Conservation (phyloP, 2,888 invertebrate genomes). For the Linnaemya tessellans region DNA sequence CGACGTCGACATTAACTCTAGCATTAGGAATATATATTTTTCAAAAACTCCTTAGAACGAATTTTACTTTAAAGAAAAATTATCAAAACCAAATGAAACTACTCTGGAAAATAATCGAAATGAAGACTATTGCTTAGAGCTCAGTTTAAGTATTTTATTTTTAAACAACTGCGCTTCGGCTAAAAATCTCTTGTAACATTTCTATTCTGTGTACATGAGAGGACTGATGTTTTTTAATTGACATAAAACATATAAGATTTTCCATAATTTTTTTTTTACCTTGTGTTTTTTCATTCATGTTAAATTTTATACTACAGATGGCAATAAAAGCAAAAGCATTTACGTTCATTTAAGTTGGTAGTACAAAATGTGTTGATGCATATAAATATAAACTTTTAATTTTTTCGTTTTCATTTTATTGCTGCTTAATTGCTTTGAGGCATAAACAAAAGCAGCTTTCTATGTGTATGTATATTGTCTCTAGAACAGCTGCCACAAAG, state of each 20-base stretch:
- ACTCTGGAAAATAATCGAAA: too few species aligned
- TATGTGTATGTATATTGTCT: constrained; percentile 2
- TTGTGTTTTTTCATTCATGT: neutral
- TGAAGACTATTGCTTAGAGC: too few species aligned
- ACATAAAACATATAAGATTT: neutral
- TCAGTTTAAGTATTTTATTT: too few species aligned
- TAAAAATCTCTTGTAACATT: neutral
- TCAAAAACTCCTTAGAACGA: too few species aligned
- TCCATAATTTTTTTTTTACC: neutral
- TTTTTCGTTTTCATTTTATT: constrained; percentile 36
- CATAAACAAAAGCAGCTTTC: constrained; percentile 48
- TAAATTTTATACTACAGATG: constrained; percentile 8
- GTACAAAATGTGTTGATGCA: neutral
- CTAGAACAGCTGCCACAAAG: constrained; percentile 47
- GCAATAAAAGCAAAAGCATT: neutral
- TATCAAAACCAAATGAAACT: too few species aligned
- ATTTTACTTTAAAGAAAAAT: too few species aligned
- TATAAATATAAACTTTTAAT: constrained; percentile 31
- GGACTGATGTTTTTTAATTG: neutral
- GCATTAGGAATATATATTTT: too few species aligned
- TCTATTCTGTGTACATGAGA: neutral
- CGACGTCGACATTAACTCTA: too few species aligned
- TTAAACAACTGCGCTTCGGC: too few species aligned
- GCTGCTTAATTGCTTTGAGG: constrained; percentile 60
- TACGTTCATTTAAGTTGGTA: neutral